Conservation (phyloP, 2,797 vertebrate genomes). For the Hydrolagus colliei region DNA sequence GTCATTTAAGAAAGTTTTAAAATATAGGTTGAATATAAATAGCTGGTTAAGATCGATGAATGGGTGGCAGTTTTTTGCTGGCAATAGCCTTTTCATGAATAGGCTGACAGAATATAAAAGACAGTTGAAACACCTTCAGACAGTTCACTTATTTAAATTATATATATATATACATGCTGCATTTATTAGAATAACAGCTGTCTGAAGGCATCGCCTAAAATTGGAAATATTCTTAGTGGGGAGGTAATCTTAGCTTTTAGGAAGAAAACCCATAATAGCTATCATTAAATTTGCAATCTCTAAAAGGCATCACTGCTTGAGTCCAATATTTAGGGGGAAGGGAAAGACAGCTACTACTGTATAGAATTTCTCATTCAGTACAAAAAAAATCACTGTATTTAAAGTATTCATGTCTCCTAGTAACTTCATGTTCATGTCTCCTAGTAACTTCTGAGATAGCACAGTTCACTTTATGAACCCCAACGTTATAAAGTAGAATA, state of each 20-base stretch:
- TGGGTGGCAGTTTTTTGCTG: conserved; percentile 3
- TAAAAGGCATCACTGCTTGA: background rate
- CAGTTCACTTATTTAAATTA: conserved; percentile 32
- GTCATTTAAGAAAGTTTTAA: conserved; percentile 24
- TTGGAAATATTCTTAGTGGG: conserved; percentile 18
- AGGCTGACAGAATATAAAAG: conserved; percentile 27
- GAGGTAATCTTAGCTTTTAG: conserved; percentile 6
- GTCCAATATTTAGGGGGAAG: background rate
- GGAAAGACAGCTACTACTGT: background rate
- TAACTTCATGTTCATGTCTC: background rate
- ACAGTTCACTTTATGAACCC: background rate
- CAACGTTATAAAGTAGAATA: no score
- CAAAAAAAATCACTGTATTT: background rate
- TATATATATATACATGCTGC: conserved; percentile 12
- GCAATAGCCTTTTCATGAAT: conserved; percentile 20
- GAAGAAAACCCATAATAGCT: background rate
- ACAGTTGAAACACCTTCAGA: conserved; percentile 30
- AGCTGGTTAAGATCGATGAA: conserved; percentile 24
- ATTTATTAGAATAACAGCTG: conserved; percentile 32
- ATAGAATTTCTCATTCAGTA: background rate
- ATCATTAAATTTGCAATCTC: conserved; percentile 17
- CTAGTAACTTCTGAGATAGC: background rate
- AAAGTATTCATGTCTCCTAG: background rate
- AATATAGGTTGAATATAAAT: conserved; percentile 32
- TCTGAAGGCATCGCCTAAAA: conserved; percentile 25